Conservation (phyloP, 2,797 vertebrate species). For the Sebastes minor region DNA sequence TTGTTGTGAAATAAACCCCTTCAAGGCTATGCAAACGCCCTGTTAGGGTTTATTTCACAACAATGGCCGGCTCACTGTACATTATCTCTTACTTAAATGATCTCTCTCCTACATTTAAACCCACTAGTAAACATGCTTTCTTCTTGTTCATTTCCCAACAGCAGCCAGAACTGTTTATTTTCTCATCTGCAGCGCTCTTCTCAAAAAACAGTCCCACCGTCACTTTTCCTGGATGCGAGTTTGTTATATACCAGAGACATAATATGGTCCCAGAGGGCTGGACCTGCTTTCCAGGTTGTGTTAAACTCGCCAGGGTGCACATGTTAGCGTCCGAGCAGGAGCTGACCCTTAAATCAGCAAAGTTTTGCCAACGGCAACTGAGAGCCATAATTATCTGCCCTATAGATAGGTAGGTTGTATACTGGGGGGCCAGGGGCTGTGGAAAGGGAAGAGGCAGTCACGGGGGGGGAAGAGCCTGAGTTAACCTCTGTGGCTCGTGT, state of each 20-base stretch:
- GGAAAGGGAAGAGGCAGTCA: slow-evolving; percentile 72
- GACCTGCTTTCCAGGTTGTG: slow-evolving; percentile 47
- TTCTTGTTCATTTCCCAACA: background rate
- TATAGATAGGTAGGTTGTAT: slow-evolving; percentile 64
- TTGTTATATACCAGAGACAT: slow-evolving; percentile 48
- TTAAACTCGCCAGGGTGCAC: slow-evolving; percentile 40
- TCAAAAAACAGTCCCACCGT: slow-evolving; percentile 20
- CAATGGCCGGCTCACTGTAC: too few relatives aligned
- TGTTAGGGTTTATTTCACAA: too few relatives aligned
- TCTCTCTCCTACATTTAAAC: background rate
- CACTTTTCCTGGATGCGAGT: slow-evolving; percentile 44
- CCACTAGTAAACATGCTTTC: background rate
- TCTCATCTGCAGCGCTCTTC: slow-evolving; percentile 24
- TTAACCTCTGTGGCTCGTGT: slow-evolving; percentile 80
- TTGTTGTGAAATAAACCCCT: too few relatives aligned
- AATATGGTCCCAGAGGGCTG: slow-evolving; percentile 30
- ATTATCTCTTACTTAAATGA: background rate
- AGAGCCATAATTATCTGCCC: slow-evolving; percentile 68
- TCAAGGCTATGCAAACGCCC: too few relatives aligned
- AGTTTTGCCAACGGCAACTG: slow-evolving; percentile 64
- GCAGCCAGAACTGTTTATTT: slow-evolving; percentile 14
- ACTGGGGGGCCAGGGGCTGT: slow-evolving; percentile 51
- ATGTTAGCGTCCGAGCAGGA: slow-evolving; percentile 52
- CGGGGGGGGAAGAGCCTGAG: slow-evolving; percentile 42
- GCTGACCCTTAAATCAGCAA: slow-evolving; percentile 65